These are phyloP conservation scores for Pegoplata infirma DNA, from an alignment of 2,888 invertebrate species.

Conservation along the genomic window DNA sequence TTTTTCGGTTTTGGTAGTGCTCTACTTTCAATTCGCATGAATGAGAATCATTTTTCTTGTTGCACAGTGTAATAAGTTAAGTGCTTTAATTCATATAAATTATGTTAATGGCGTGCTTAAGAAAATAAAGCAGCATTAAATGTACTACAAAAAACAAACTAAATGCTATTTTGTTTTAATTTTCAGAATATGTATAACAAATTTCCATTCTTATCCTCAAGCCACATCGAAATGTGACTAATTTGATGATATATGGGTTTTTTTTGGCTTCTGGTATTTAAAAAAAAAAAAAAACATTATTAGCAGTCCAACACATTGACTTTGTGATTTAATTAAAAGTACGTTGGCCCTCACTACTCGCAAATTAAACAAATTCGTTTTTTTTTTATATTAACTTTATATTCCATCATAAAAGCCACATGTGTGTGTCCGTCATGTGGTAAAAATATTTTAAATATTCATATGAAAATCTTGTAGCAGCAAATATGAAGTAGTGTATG, in stretches of 20 bases:
- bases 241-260: conserved; percentile 42
- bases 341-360: too few species aligned
- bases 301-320: conserved; percentile 30
- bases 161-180: neutral
- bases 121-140: conserved; percentile 19
- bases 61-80: conserved; percentile 36
- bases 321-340: conserved; percentile 49
- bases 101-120: conserved; percentile 56
- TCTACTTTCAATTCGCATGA: too few species aligned
- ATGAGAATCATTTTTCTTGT: too few species aligned
- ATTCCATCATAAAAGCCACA: conserved; percentile 26
- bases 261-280: conserved; percentile 37
- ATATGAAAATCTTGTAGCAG: conserved; percentile 16
- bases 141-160: neutral
- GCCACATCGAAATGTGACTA: conserved; percentile 39
- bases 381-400: conserved; percentile 16
- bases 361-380: too few species aligned
- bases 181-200: conserved; percentile 5
- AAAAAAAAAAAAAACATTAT: conserved; percentile 17
- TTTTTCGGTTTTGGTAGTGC: conserved; percentile 29
- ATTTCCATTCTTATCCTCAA: neutral
- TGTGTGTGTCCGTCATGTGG: conserved; percentile 40
- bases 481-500: conserved; percentile 29
- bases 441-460: conserved; percentile 38
- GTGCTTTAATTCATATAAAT: conserved; percentile 50